A percentile compares a stretch with the other conserved stretches of the same genome.
Evolutionary conservation across 2,888 invertebrate genomes (phyloP).

Genomic region (Rugalucina vietnamica): DNA sequence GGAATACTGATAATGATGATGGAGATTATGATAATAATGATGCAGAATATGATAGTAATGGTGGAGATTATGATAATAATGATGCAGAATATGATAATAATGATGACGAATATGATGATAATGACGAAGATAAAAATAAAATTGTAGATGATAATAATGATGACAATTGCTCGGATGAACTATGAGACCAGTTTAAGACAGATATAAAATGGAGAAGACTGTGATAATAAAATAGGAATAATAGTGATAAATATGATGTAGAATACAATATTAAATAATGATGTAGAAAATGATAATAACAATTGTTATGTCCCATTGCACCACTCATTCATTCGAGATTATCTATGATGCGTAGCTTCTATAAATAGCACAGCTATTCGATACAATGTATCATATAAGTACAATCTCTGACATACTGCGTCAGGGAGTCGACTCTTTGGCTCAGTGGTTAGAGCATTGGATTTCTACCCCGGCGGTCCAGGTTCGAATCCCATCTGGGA

Average conservation of each 20-base stretch:
- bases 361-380: no score
- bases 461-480: no score
- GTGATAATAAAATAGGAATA: neutral
- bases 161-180: neutral
- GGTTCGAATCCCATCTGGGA: no score
- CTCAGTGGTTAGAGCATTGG: no score
- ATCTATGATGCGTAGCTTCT: no score
- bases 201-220: neutral
- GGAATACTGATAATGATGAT: neutral
- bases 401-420: no score
- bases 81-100: neutral
- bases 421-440: no score
- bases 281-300: no score
- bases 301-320: no score
- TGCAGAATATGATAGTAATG: neutral
- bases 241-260: neutral
- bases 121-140: neutral
- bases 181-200: neutral
- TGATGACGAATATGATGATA: neutral
- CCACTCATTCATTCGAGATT: no score
- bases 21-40: neutral
- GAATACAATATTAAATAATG: no score
- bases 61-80: neutral
- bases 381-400: no score
- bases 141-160: neutral